Base-by-base conservation (phyloP, 1,140 invertebrate species). In the Drosophila tropicalis region DNA sequence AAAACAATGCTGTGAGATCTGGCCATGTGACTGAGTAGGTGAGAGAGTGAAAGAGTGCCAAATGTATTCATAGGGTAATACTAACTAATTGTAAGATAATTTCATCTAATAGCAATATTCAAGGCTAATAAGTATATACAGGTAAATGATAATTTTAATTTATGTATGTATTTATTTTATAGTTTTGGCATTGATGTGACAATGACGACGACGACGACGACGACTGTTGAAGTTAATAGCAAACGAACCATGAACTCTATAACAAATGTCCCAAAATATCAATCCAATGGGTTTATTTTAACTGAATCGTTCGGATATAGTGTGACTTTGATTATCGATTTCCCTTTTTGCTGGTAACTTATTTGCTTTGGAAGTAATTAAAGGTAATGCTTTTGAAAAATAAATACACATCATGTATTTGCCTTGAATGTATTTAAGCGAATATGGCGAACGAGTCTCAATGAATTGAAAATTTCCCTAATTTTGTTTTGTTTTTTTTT, bases 201-300 rank as follows among this genome's bases (percentile, higher is more conserved):
- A 29, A 22, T 3, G 22, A 22, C 22, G 22, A 22, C 22, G 22
- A 29, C 29, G 34, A 36, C 34, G 34, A 36, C 34, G 10, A 36
- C 34, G 34, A 36, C 34, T 10, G 1, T 69, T 79, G 51, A 62
- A 40, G 72, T 47, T 39, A 61, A 36, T 61, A 72, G 61, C 58
- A 29, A 72, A 64, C 29, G 25, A 57, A 41, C 79, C 71, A 62
- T 62, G 69, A 81, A 81, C 65, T 72, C 71, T 65, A 63, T 34
- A 19, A 19, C 57, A 22, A 60, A 19, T 34, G 72, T 15, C 10
- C 67, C 34, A 61, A 39, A 55, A 67, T 55, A 41, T 29, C 62
- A 15, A 47, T 61, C 56, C 39, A n/a, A 55, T 40, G 15, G 22
- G 51, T 13, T 22, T 36, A 61, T 25, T 36, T 29, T 19, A 60